A percentile compares a stretch with the other conserved stretches of the same genome.
These are phyloP conservation scores for Pao palembangensis DNA, from an alignment of 2,113 vertebrate species.

Conservation along the genomic window DNA sequence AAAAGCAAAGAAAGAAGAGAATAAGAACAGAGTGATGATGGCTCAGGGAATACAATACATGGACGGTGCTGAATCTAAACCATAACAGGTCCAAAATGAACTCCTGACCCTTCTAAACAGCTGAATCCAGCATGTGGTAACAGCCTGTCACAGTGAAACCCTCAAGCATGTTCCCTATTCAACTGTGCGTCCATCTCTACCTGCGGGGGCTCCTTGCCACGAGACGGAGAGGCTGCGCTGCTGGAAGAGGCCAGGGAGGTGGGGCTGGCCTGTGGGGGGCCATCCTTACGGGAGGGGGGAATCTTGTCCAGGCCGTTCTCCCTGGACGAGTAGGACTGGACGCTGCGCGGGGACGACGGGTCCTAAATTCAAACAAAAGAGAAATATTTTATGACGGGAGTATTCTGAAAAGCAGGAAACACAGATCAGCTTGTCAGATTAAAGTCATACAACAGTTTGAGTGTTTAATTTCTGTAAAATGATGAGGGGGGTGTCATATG, in stretches of 20 bases:
- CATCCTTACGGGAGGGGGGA: slow-evolving; percentile 78
- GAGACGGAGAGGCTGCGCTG: slow-evolving; percentile 81
- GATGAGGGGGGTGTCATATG: too few relatives aligned
- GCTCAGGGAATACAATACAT: neutral
- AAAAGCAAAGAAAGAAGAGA: slow-evolving; percentile 1
- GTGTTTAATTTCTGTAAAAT: too few relatives aligned
- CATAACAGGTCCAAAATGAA: slow-evolving; percentile 17
- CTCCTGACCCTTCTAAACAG: slow-evolving; percentile 4
- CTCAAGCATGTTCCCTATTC: neutral
- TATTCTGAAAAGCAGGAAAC: too few relatives aligned
- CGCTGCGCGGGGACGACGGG: slow-evolving; percentile 86
- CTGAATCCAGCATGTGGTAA: neutral
- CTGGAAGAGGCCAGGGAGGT: slow-evolving; percentile 86
- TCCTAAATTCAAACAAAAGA: slow-evolving; percentile 70
- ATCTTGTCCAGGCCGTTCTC: slow-evolving; percentile 87
- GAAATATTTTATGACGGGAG: neutral
- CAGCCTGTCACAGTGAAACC: neutral
- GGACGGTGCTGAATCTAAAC: slow-evolving; percentile 20
- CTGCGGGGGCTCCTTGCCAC: slow-evolving; percentile 78
- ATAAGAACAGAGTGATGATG: slow-evolving; percentile 9
- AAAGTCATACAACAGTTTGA: too few relatives aligned
- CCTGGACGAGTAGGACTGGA: slow-evolving; percentile 87
- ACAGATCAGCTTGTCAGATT: too few relatives aligned
- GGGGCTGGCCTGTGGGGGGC: slow-evolving; percentile 80
- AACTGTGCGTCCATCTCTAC: slow-evolving; percentile 47